Base-by-base conservation (phyloP, 2,797 vertebrate genomes). In the Tragelaphus eurycerus region DNA sequence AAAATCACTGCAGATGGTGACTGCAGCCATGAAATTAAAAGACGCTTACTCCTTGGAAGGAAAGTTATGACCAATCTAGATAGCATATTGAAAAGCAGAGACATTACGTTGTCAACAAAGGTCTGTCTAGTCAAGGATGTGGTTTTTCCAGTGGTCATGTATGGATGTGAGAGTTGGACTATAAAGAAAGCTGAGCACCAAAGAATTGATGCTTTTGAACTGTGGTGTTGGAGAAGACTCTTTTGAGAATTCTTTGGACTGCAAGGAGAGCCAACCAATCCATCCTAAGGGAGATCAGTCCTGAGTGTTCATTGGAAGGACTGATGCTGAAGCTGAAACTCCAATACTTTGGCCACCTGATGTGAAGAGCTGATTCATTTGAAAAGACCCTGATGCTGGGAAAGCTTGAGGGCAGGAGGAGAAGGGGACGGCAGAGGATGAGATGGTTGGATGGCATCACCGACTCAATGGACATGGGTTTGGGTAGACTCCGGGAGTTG, bases 161-260 rank as follows among this genome's bases (percentile, higher is more conserved):
- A 34, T 19, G 62, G n/a, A 34, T 67, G 16, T 67, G 62, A 67
- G n/a, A 16, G 62, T 34, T 67, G n/a, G 62, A 67, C 62, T 5
- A 11, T 19, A 5, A 34, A 67, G n/a, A 67, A 34, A 67, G n/a
- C 17, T 67, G n/a, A 67, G 64, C 1, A 0, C n/a, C 0, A 0
- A 21, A 67, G n/a, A 34, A 67, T 21, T 67, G n/a, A 67, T 67
- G n/a, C 2, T 67, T 67, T 21, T 67, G 64, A 67, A 67, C n/a
- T 34, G 17, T 34, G n/a, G n/a, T 67, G 17, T 34, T 67, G n/a
- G 62, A 34, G 64, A 34, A 67, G 64, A 67, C n/a, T 67, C 64
- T 19, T 34, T 19, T 34, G 64, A 67, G n/a, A 67, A 2, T 34
- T 2, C 64, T 17, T 34, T 67, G 17, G n/a, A 67, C 64, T 34